Conservation (phyloP, 2,113 vertebrate genomes). For the Naja naja region DNA sequence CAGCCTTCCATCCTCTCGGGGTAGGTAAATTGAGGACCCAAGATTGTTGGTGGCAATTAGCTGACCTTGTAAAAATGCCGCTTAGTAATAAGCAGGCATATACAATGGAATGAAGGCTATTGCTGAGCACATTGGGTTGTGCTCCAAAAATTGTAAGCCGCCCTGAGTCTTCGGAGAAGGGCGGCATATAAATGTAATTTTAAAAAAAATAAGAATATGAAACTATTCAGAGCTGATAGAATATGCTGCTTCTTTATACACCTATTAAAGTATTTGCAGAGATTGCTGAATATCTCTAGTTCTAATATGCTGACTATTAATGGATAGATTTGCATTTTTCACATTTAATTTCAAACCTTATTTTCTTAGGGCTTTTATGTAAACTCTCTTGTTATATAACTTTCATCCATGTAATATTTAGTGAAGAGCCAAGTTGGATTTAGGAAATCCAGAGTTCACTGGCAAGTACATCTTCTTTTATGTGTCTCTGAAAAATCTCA, state of each 20-base stretch:
- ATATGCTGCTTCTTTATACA: background rate
- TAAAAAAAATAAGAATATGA: background rate
- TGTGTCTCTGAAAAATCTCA: background rate
- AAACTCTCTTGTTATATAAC: background rate
- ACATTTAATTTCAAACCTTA: background rate
- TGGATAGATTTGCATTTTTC: background rate
- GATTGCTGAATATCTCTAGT: background rate
- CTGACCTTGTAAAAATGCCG: too few species aligned
- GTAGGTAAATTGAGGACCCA: too few species aligned
- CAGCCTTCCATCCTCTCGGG: too few species aligned
- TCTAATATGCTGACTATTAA: background rate
- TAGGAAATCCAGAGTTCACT: background rate
- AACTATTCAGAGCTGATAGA: background rate
- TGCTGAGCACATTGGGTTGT: too few species aligned
- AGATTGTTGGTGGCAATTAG: too few species aligned
- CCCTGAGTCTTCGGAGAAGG: too few species aligned
- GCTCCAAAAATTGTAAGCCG: too few species aligned
- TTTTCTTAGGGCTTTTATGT: background rate
- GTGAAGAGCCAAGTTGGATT: background rate
- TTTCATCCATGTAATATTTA: background rate
- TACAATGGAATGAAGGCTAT: too few species aligned
- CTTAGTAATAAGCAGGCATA: too few species aligned
- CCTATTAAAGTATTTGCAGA: background rate
- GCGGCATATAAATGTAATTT: too few species aligned
- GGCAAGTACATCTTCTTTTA: background rate